Conservation (phyloP, 2,888 invertebrate genomes). For the Limnephilus auricula region DNA sequence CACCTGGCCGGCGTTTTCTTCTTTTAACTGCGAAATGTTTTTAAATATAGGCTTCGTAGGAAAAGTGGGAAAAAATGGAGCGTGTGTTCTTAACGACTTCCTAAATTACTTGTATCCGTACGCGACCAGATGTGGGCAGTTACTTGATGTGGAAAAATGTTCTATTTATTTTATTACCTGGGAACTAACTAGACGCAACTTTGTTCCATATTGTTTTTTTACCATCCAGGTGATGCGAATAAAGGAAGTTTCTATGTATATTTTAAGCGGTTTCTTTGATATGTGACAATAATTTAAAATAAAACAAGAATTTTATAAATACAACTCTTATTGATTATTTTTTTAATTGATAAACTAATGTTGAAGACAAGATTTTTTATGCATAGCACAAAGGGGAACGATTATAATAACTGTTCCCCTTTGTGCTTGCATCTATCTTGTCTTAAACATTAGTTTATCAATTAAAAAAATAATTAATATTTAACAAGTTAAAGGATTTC, state of each 20-base stretch:
- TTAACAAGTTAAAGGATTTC: too few relatives aligned
- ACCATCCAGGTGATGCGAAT: neutral
- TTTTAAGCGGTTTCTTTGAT: neutral
- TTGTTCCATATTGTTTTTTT: neutral
- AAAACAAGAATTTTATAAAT: too few relatives aligned
- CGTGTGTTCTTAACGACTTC: constrained; percentile 52
- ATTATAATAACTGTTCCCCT: too few relatives aligned
- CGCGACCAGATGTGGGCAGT: constrained; percentile 33
- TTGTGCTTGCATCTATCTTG: too few relatives aligned
- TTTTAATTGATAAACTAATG: too few relatives aligned
- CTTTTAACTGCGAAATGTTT: constrained; percentile 21
- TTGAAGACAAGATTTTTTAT: too few relatives aligned
- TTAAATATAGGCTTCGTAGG: constrained; percentile 40
- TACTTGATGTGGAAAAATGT: constrained; percentile 7
- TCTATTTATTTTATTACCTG: neutral
- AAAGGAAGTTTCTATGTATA: neutral
- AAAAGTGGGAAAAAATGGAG: constrained; percentile 29
- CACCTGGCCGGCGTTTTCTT: constrained; percentile 25
- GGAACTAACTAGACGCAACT: neutral
- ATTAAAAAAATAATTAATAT: too few relatives aligned
- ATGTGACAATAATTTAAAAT: too few relatives aligned
- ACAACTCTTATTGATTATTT: too few relatives aligned
- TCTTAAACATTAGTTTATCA: too few relatives aligned
- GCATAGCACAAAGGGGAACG: too few relatives aligned
- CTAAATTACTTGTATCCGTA: constrained; percentile 40